Conservation (phyloP, 2,888 invertebrate genomes). For the Neria commutata region DNA sequence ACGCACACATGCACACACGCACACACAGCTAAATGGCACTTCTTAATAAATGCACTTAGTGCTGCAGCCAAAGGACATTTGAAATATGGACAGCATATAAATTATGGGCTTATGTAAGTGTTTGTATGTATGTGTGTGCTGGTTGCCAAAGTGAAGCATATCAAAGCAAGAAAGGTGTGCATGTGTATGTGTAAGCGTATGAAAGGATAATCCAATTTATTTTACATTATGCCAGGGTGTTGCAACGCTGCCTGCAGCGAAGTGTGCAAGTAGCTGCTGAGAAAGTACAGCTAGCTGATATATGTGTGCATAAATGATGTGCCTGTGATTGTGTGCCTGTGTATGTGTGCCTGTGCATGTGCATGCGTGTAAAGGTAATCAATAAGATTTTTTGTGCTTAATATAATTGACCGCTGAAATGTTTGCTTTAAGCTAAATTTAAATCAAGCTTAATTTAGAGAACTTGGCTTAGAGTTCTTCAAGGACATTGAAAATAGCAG, state of each 20-base stretch:
- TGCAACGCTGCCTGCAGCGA: conserved; percentile 22
- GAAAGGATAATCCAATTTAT: conserved; percentile 60
- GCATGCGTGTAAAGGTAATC: conserved; percentile 36
- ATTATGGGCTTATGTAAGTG: conserved; percentile 35
- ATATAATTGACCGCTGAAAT: conserved; percentile 49
- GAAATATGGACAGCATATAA: conserved; percentile 53
- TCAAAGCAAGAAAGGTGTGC: neutral
- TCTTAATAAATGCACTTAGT: conserved; percentile 6
- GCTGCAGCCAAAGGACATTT: conserved; percentile 37
- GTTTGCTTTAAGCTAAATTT: neutral
- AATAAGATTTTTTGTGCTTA: conserved; percentile 53
- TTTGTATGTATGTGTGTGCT: neutral
- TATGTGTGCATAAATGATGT: conserved; percentile 21
- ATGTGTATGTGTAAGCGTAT: conserved; percentile 52
- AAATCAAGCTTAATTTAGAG: too few relatives aligned
- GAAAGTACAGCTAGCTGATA: conserved; percentile 36
- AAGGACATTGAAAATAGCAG: too few relatives aligned
- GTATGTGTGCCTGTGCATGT: conserved; percentile 10
- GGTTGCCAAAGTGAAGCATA: neutral
- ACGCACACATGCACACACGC: conserved; percentile 2
- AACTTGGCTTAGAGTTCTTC: too few relatives aligned
- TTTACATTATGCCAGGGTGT: conserved; percentile 42
- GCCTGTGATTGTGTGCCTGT: conserved; percentile 1
- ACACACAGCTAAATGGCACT: conserved; percentile 19
- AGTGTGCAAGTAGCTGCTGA: conserved; percentile 40